Conservation (phyloP, 2,888 invertebrate species). For the Lasioglossum villosulum region DNA sequence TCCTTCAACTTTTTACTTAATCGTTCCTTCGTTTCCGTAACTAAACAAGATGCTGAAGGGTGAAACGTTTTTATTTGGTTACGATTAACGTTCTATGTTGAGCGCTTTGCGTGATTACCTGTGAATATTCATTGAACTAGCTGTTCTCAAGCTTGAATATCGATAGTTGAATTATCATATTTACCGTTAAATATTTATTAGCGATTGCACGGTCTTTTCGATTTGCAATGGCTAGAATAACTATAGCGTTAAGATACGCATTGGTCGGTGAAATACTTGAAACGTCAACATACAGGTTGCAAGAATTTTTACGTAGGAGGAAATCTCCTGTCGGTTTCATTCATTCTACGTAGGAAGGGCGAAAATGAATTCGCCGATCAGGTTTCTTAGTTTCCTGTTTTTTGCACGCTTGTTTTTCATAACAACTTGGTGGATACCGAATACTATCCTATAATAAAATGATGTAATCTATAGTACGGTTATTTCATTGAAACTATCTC, state of each 20-base stretch:
- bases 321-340: background rate
- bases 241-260: background rate
- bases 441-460: background rate
- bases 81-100: background rate
- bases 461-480: background rate
- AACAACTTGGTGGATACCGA: background rate
- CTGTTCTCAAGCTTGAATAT: background rate
- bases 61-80: background rate
- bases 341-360: background rate
- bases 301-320: slow-evolving; percentile 15
- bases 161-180: background rate
- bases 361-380: background rate
- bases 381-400: background rate
- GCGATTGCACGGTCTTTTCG: background rate
- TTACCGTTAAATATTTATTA: background rate
- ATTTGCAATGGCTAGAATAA: background rate
- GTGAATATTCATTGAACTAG: background rate
- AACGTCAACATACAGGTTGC: background rate
- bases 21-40: background rate
- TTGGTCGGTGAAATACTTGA: background rate
- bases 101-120: background rate
- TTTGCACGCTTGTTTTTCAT: background rate
- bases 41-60: background rate
- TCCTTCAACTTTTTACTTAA: background rate
- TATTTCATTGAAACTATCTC: background rate